Evolutionary conservation across 2,888 invertebrate genomes (phyloP).

Genomic region (Psococerastis gibbosa): DNA sequence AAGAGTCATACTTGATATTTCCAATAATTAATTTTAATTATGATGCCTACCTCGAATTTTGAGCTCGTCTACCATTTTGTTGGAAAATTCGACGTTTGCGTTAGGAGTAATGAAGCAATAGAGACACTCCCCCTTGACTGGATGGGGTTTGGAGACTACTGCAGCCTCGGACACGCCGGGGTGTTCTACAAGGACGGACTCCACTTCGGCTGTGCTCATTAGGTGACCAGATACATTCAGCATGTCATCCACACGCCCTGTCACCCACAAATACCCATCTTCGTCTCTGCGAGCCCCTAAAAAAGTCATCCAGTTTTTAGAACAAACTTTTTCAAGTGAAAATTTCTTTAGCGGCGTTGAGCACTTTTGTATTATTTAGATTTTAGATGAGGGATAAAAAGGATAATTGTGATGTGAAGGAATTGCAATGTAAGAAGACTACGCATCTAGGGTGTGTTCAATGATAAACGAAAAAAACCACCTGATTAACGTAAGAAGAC

Average conservation of each 20-base stretch:
- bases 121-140: slow-evolving; percentile 89
- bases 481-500: too few species aligned
- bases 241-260: slow-evolving; percentile 96
- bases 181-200: slow-evolving; percentile 63
- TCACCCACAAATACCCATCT: slow-evolving; percentile 92
- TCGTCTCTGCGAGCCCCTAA: slow-evolving; percentile 75
- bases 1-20: too few species aligned
- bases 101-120: slow-evolving; percentile 94
- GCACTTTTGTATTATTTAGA: too few species aligned
- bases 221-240: slow-evolving; percentile 95
- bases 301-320: slow-evolving; percentile 17
- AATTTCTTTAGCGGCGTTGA: neutral
- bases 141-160: slow-evolving; percentile 86
- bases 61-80: slow-evolving; percentile 47
- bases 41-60: slow-evolving; percentile 47
- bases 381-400: too few species aligned
- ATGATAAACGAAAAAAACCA: too few species aligned
- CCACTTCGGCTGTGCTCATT: slow-evolving; percentile 91
- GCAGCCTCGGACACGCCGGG: slow-evolving; percentile 79
- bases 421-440: too few species aligned
- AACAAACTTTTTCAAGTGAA: neutral
- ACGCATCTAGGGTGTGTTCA: too few species aligned
- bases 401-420: too few species aligned
- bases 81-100: slow-evolving; percentile 48
- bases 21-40: too few species aligned